Evolutionary conservation across 2,113 vertebrate species (phyloP), one percentile per base, ranked within the genome.

Genomic region (Mungos mungo): DNA sequence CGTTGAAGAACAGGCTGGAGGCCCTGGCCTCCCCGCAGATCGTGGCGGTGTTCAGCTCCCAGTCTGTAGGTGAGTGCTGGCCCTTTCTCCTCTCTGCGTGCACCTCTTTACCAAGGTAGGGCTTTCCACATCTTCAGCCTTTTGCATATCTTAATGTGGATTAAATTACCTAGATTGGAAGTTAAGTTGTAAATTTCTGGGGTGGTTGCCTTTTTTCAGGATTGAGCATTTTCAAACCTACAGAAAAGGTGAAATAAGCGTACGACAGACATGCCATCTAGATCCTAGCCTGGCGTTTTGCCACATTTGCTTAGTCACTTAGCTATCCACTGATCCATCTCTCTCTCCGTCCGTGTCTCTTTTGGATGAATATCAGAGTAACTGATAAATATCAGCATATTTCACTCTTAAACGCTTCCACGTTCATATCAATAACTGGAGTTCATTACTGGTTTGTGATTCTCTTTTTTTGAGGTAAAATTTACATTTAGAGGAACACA

Each of bases 21-120:
- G 99, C 99, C 57, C 98, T 99, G 98, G 99, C 99, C 97, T 99
- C 99, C 95, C 99, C 99, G 1, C 99, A 99, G 97, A 99, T 99
- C 0, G 99, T 99, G 0, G 98, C 99, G 2, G 99, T 99, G 0
- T 99, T 99, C 95, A 99, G 99, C 68, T 99, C 99, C 15, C 99
- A 99, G 98, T 99, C 99, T 71, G 93, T 99, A 31, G 99, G 99
- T 99, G 95, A 98, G 99, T 98, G 23, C 15, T 4, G 47, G 11
- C 71, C 0, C 0, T 45, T 4, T 0, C 15, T 93, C n/a, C 0
- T 76, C 33, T 0, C 18, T 50, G 9, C 13, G 38, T 23, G 7
- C 7, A 21, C 23, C 25, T 72, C 57, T 77, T 25, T 25, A 19
- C 47, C 65, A 45, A 74, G 16, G 23, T 33, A 19, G 65, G 52